Conservation (phyloP, 1,140 invertebrate species). For the Megathymus violae region DNA sequence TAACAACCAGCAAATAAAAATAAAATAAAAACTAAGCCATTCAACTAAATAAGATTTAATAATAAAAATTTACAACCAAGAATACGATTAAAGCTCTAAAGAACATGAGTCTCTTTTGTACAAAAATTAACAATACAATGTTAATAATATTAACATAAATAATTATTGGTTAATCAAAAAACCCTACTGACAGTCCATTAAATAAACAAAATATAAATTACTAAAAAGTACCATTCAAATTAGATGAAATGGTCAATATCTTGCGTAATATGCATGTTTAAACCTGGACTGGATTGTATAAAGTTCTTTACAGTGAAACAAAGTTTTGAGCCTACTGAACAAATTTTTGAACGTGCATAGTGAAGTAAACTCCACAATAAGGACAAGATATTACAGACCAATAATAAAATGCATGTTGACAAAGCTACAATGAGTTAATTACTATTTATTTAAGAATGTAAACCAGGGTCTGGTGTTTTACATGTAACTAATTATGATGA, state of each 20-base stretch:
- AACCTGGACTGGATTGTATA: background rate
- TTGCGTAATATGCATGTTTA: too few relatives aligned
- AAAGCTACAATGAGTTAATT: slow-evolving; percentile 34
- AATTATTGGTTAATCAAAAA: slow-evolving; percentile 32
- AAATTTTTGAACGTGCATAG: background rate
- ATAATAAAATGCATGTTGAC: slow-evolving; percentile 55
- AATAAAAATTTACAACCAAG: slow-evolving; percentile 81
- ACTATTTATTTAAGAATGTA: background rate
- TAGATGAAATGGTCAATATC: background rate
- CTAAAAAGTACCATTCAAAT: slow-evolving; percentile 5
- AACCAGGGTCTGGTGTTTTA: too few relatives aligned
- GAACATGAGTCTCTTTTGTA: slow-evolving; percentile 73
- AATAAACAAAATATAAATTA: slow-evolving; percentile 20
- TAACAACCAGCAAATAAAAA: slow-evolving; percentile 58
- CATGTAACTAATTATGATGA: too few relatives aligned
- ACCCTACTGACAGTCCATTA: slow-evolving; percentile 48
- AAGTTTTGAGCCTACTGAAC: too few relatives aligned
- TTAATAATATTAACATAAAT: slow-evolving; percentile 41
- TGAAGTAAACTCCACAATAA: slow-evolving; percentile 1
- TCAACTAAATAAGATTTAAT: slow-evolving; percentile 79
- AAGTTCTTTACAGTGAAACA: background rate
- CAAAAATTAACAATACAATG: slow-evolving; percentile 59
- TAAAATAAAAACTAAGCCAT: slow-evolving; percentile 66
- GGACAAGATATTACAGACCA: slow-evolving; percentile 34
- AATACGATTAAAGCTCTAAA: slow-evolving; percentile 78